Evolutionary conservation across 1,140 invertebrate species (phyloP).

Genomic region (Nixonia krombeini): DNA sequence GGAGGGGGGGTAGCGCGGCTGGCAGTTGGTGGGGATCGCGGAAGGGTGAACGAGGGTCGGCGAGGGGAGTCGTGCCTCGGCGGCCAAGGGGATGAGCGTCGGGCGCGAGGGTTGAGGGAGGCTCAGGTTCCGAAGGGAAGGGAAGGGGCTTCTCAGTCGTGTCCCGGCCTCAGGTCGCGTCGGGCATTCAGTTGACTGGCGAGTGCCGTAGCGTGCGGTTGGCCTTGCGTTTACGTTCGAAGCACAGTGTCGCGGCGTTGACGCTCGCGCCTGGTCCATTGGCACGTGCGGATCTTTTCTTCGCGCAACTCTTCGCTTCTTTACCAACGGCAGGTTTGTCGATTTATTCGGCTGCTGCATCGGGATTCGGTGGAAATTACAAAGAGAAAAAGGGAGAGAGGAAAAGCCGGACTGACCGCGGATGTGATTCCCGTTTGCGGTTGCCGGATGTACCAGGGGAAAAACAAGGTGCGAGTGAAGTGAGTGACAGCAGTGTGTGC

Average conservation of each 20-base stretch:
- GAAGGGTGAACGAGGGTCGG: slow-evolving; percentile 39
- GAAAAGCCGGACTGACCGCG: too few species aligned
- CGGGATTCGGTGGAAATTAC: too few species aligned
- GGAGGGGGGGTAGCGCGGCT: slow-evolving; percentile 15
- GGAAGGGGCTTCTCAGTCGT: slow-evolving; percentile 59
- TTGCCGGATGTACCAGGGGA: too few species aligned
- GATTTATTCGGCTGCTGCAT: too few species aligned
- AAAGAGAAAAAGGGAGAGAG: too few species aligned
- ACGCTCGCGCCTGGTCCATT: too few species aligned
- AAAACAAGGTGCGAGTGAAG: slow-evolving; percentile 42
- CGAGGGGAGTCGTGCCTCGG: slow-evolving; percentile 29
- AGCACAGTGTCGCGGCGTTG: too few species aligned
- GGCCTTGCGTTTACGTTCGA: slow-evolving; percentile 25
- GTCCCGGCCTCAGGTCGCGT: slow-evolving; percentile 64
- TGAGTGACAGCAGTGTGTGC: slow-evolving; percentile 51
- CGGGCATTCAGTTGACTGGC: slow-evolving; percentile 64
- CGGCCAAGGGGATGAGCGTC: slow-evolving; percentile 41
- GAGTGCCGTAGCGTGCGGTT: slow-evolving; percentile 60
- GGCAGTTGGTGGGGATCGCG: slow-evolving; percentile 24
- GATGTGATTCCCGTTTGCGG: too few species aligned
- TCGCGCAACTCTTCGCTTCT: too few species aligned
- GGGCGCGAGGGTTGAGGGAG: slow-evolving; percentile 53
- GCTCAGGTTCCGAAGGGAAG: slow-evolving; percentile 32
- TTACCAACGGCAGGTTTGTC: too few species aligned
- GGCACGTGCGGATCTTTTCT: too few species aligned